phyloP scores from a whole-genome alignment of 2,888 invertebrate genomes.

The Diaprepes abbreviatus region DNA sequence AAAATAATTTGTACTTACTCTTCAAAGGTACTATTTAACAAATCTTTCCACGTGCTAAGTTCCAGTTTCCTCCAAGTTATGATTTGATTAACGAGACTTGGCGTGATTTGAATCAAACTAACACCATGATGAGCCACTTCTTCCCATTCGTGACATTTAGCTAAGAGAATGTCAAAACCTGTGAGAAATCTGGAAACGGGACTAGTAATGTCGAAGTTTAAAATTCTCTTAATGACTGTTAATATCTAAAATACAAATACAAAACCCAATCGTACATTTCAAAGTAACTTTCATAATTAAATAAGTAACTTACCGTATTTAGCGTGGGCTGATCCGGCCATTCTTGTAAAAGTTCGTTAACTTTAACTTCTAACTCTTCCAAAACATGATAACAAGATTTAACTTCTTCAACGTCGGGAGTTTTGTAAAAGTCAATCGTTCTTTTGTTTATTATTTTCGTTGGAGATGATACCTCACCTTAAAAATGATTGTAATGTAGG shows the following conservation, averaged over 20 bases:
- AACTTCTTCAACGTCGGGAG: constrained; percentile 84
- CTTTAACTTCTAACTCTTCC: constrained; percentile 73
- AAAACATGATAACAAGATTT: constrained; percentile 80
- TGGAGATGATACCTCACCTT: constrained; percentile 54
- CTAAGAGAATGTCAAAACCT: constrained; percentile 90
- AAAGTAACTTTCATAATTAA: constrained; percentile 11
- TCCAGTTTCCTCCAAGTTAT: constrained; percentile 93
- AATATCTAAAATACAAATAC: constrained; percentile 71
- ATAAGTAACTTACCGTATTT: constrained; percentile 73
- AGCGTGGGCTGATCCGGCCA: constrained; percentile 95
- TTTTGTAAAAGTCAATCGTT: constrained; percentile 84
- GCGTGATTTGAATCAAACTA: constrained; percentile 81
- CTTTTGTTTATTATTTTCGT: constrained; percentile 39
- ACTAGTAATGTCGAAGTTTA: constrained; percentile 81
- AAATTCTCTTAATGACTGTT: constrained; percentile 75
- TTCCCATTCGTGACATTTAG: constrained; percentile 92
- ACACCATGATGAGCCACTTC: constrained; percentile 90
- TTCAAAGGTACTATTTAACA: constrained; percentile 78
- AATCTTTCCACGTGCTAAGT: constrained; percentile 88
- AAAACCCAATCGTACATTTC: background rate
- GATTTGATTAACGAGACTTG: constrained; percentile 83
- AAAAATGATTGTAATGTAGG: too few species aligned
- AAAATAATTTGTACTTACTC: constrained; percentile 67
- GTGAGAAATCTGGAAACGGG: constrained; percentile 90
- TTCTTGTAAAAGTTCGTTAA: constrained; percentile 76